A percentile compares a stretch with the other conserved stretches of the same genome.
Evolutionary conservation across 2,888 invertebrate genomes (phyloP).

Genomic region (Brachylomia viminalis): DNA sequence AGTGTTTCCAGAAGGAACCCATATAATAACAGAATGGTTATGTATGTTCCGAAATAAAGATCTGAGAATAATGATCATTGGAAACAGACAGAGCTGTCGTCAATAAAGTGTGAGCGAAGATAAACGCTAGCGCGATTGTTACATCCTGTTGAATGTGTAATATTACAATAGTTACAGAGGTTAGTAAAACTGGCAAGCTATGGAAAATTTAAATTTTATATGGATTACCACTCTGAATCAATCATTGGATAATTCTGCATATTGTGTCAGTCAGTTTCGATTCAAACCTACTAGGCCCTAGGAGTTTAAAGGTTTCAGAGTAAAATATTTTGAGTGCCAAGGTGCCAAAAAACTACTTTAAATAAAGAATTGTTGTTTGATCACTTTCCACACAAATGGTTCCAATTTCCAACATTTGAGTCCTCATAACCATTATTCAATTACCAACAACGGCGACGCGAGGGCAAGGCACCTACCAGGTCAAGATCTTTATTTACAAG

Average conservation of each 20-base stretch:
- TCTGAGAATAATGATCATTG: constrained; percentile 3
- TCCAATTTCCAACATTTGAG: constrained; percentile 46
- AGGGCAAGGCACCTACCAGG: neutral
- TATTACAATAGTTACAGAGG: neutral
- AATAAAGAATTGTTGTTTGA: constrained; percentile 5
- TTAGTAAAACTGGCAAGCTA: neutral
- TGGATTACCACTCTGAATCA: constrained; percentile 18
- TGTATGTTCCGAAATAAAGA: constrained; percentile 14
- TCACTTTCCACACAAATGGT: constrained; percentile 12
- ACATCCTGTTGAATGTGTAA: neutral
- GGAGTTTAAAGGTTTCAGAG: too few relatives aligned
- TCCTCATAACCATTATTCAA: constrained; percentile 46
- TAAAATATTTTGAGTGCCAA: neutral
- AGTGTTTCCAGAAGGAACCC: constrained; percentile 35
- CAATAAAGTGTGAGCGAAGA: neutral
- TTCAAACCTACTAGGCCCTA: neutral
- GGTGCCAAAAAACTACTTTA: neutral
- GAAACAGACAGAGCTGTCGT: neutral
- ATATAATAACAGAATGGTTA: constrained; percentile 6
- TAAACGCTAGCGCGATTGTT: neutral
- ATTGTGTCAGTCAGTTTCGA: neutral
- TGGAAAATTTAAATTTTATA: constrained; percentile 3
- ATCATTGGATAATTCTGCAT: constrained; percentile 10
- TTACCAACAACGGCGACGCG: constrained; percentile 34
- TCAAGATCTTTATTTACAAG: constrained; percentile 25